Evolutionary conservation across 2,113 vertebrate genomes (phyloP).

Genomic region (Muntiacus reevesi): DNA sequence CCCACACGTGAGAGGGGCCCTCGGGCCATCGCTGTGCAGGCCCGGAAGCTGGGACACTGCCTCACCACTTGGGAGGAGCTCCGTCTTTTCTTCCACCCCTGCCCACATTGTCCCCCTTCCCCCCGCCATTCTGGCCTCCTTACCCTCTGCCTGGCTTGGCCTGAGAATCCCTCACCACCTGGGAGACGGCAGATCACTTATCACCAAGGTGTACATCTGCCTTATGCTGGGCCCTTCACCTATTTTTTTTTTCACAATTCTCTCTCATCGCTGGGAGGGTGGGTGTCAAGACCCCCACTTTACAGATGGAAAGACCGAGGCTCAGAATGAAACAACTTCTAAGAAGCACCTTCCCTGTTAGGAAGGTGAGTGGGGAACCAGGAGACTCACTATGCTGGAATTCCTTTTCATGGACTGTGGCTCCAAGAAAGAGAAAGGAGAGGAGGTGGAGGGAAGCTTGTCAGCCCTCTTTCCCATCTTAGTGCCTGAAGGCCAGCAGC

Average conservation of each 20-base stretch:
- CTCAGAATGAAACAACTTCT: not conserved
- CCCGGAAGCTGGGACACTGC: not conserved
- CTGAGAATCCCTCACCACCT: not conserved
- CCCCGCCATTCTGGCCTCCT: fast-evolving
- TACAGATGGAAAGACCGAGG: not conserved
- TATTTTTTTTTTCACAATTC: not conserved
- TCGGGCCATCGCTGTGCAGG: not conserved
- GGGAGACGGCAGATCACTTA: not conserved
- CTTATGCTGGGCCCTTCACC: not conserved
- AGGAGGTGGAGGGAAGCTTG: not conserved
- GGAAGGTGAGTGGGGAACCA: not conserved
- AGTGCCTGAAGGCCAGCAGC: too few relatives aligned
- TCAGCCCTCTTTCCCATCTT: not conserved
- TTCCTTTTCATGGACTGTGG: not conserved
- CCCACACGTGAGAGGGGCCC: not conserved
- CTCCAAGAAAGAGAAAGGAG: not conserved
- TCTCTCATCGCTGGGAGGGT: not conserved
- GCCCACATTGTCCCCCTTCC: not conserved
- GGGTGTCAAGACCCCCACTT: not conserved
- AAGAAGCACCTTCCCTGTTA: not conserved
- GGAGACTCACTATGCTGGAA: not conserved
- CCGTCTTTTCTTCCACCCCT: not conserved
- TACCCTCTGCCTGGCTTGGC: not conserved
- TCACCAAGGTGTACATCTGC: fast-evolving
- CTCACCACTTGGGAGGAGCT: not conserved